Evolutionary conservation across 2,113 vertebrate species (phyloP).

Genomic region (Proteles cristata): DNA sequence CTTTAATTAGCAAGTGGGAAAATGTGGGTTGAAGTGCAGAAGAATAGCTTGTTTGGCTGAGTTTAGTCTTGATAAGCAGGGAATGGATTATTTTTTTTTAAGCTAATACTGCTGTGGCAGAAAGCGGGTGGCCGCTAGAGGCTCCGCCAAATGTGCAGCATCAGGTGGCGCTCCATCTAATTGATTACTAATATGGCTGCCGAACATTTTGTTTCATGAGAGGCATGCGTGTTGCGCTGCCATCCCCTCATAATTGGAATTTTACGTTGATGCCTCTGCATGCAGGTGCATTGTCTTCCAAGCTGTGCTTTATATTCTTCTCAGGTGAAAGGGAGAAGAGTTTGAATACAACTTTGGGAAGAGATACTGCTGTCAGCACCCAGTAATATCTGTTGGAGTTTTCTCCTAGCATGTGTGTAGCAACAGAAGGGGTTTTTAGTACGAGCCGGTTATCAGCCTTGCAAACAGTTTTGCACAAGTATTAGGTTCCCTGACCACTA

Average conservation of each 20-base stretch:
- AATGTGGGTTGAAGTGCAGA: slow-evolving; percentile 57
- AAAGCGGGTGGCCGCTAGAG: slow-evolving; percentile 65
- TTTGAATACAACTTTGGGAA: slow-evolving; percentile 58
- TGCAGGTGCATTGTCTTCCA: slow-evolving; percentile 48
- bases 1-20: slow-evolving; percentile 74
- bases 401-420: not conserved
- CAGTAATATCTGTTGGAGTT: not conserved
- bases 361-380: slow-evolving; percentile 15
- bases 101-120: slow-evolving; percentile 33
- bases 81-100: slow-evolving; percentile 50
- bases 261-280: slow-evolving; percentile 58
- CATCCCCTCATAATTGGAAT: slow-evolving; percentile 68
- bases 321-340: slow-evolving; percentile 46
- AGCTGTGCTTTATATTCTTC: slow-evolving; percentile 62
- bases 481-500: not conserved
- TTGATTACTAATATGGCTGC: slow-evolving; percentile 80
- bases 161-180: slow-evolving; percentile 81
- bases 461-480: not conserved
- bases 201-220: slow-evolving; percentile 71
- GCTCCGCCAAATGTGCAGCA: slow-evolving; percentile 62
- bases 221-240: slow-evolving; percentile 58
- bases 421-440: not conserved
- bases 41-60: slow-evolving; percentile 18
- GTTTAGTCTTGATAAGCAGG: slow-evolving; percentile 43
- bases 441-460: not conserved